Evolutionary conservation across 2,888 invertebrate species (phyloP).

Genomic region (Meiosimyza decipiens): DNA sequence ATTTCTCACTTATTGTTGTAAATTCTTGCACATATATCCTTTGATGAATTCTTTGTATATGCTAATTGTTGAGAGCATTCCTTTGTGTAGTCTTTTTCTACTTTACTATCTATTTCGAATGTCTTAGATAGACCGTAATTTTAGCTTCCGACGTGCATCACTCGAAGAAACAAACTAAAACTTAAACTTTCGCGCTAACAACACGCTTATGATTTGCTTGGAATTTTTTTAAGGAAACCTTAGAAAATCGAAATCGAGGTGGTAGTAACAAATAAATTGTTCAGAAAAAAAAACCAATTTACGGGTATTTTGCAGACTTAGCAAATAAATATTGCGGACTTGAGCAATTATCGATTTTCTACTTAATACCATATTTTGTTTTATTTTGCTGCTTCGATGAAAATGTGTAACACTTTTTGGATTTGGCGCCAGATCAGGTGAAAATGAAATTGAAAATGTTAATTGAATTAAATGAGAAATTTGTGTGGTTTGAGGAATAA

Average conservation of each 20-base stretch:
- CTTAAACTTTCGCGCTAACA: slow-evolving; percentile 35
- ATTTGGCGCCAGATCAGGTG: slow-evolving; percentile 25
- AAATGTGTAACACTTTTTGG: slow-evolving; percentile 4
- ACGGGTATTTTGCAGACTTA: background rate
- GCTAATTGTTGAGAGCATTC: slow-evolving; percentile 13
- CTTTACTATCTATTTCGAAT: slow-evolving; percentile 16
- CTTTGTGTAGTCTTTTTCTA: background rate
- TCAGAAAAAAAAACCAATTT: background rate
- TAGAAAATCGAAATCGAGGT: slow-evolving; percentile 26
- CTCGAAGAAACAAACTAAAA: slow-evolving; percentile 58
- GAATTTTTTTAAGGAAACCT: slow-evolving; percentile 29
- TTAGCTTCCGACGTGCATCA: slow-evolving; percentile 54
- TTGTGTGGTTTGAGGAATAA: background rate
- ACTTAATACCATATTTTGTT: too few species aligned
- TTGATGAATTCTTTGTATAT: background rate
- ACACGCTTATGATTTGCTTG: slow-evolving; percentile 3
- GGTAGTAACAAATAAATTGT: too few species aligned
- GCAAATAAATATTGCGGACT: slow-evolving; percentile 13
- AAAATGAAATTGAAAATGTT: slow-evolving; percentile 6
- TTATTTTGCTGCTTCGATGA: background rate
- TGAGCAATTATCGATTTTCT: slow-evolving; percentile 19
- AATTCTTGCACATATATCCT: background rate
- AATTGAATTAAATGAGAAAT: slow-evolving; percentile 23
- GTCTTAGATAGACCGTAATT: background rate
- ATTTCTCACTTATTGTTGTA: too few species aligned